Evolutionary conservation across 2,888 invertebrate genomes (phyloP).

Genomic region (Oscheius sp.): DNA sequence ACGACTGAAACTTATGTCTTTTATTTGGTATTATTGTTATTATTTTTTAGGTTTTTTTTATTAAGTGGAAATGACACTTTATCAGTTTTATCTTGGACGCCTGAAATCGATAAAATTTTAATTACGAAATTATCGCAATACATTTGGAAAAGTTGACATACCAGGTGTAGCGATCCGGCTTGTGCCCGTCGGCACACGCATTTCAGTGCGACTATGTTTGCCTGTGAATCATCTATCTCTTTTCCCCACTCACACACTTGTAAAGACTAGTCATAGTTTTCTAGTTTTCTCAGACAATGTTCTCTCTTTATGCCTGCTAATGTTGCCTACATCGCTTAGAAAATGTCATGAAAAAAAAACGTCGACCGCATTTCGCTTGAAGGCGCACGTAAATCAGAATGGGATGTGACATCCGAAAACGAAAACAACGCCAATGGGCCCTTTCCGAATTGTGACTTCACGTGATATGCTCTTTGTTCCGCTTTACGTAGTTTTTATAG

Average conservation of each 20-base stretch:
- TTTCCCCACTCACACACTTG: slow-evolving; percentile 19
- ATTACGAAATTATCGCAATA: too few relatives aligned
- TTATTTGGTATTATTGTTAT: too few relatives aligned
- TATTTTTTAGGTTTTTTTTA: too few relatives aligned
- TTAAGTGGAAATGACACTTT: not conserved
- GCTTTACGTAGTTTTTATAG: slow-evolving; percentile 2
- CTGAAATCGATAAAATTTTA: too few relatives aligned
- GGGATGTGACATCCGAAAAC: slow-evolving; percentile 22
- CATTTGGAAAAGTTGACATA: not conserved
- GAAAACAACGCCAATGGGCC: slow-evolving; percentile 15
- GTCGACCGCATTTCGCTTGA: slow-evolving; percentile 3
- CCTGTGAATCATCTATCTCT: slow-evolving; percentile 22
- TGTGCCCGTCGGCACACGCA: slow-evolving; percentile 18
- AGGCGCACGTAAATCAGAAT: slow-evolving; percentile 27
- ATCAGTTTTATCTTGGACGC: too few relatives aligned
- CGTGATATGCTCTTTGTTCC: not conserved
- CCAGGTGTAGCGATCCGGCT: slow-evolving; percentile 15
- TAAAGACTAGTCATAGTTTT: slow-evolving; percentile 9
- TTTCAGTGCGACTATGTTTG: slow-evolving; percentile 14
- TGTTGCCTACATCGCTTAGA: not conserved
- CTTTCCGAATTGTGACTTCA: not conserved
- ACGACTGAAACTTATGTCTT: too few relatives aligned
- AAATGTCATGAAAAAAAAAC: slow-evolving; percentile 1
- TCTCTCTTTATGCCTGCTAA: not conserved
- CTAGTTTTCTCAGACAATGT: slow-evolving; percentile 13